Conservation (phyloP, 2,113 vertebrate genomes). For the Pedetes capensis region DNA sequence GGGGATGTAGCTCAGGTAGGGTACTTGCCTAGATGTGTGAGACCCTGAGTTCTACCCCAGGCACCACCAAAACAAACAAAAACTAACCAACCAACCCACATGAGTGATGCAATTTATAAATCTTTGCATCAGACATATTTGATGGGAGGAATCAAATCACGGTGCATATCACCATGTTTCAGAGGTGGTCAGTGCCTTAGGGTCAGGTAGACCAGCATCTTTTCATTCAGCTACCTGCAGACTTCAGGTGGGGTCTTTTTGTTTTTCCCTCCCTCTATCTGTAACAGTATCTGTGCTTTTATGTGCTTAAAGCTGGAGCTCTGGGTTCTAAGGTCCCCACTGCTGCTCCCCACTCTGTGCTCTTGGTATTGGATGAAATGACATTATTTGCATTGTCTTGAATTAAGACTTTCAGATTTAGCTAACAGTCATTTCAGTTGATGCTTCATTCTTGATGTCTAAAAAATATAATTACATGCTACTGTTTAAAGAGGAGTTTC, state of each 20-base stretch:
- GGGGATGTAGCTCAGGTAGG: too few relatives aligned
- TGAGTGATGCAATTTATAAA: neutral
- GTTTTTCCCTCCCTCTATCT: too few relatives aligned
- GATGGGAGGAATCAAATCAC: neutral
- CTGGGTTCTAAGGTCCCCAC: fast-evolving
- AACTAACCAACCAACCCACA: neutral
- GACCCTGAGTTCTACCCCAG: too few relatives aligned
- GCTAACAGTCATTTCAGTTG: neutral
- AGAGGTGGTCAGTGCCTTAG: neutral
- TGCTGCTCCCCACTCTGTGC: too few relatives aligned
- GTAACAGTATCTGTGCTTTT: fast-evolving
- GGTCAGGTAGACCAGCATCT: fast-evolving
- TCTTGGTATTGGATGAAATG: neutral
- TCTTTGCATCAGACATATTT: neutral
- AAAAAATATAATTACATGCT: neutral
- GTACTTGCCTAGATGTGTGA: neutral
- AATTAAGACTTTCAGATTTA: neutral
- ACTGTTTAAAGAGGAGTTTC: neutral
- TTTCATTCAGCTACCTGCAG: fast-evolving
- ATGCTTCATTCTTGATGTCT: neutral
- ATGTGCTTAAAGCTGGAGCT: neutral
- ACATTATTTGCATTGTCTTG: neutral
- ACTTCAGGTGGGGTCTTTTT: neutral
- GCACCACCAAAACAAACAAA: too few relatives aligned
- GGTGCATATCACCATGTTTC: fast-evolving